Conservation (phyloP, 2,888 invertebrate species). For the Trisateles emortualis region DNA sequence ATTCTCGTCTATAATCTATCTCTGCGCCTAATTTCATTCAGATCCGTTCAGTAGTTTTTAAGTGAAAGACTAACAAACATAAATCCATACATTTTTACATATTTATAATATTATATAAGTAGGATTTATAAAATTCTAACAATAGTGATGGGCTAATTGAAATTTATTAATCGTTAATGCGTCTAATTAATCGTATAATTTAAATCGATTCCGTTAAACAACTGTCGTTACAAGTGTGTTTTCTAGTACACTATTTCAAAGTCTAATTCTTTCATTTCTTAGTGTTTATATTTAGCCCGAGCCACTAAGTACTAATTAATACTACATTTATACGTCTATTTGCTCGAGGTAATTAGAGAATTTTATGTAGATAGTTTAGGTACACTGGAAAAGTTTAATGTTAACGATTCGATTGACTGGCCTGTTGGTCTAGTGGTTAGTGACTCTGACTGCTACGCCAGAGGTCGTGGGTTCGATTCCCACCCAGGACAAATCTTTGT, state of each 20-base stretch:
- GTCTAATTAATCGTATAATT: constrained; percentile 14
- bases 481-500: no score
- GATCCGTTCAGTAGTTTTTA: no score
- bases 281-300: constrained; percentile 14
- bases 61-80: no score
- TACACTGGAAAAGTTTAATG: neutral
- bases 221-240: constrained; percentile 4
- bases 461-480: no score
- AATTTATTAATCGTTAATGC: constrained; percentile 17
- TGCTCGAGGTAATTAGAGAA: constrained; percentile 1
- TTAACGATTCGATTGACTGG: neutral
- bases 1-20: no score
- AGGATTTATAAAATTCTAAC: constrained; percentile 20
- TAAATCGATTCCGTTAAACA: constrained; percentile 7
- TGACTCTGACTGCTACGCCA: no score
- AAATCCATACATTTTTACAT: neutral
- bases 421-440: no score
- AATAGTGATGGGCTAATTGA: constrained; percentile 20
- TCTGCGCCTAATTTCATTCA: no score
- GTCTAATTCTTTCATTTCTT: constrained; percentile 13
- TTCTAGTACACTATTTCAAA: constrained; percentile 13
- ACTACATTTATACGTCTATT: constrained; percentile 6
- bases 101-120: no score
- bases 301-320: constrained; percentile 9
- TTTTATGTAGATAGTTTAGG: neutral